Percentiles rank a stretch among this genome's conserved stretches.
phyloP scores from a whole-genome alignment of 1,140 invertebrate genomes.

The Micrasema longulum region DNA sequence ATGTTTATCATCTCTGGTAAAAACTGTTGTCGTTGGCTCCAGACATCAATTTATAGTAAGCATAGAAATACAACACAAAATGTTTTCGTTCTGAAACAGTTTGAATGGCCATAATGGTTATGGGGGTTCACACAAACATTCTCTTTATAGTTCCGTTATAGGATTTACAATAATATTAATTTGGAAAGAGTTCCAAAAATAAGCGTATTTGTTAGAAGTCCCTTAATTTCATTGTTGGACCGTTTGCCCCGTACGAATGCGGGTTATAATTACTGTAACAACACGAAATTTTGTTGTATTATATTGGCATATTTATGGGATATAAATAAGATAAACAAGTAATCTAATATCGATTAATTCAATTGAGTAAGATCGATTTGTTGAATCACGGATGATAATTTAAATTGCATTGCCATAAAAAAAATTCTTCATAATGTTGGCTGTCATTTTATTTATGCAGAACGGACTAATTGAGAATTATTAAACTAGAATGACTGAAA shows the following conservation, averaged over 20 bases:
- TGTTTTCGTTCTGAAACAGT: constrained; percentile 51
- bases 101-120: constrained; percentile 51
- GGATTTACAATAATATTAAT: constrained; percentile 52
- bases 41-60: no score
- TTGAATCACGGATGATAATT: not conserved
- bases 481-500: no score
- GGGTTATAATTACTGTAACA: constrained; percentile 40
- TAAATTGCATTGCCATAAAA: no score
- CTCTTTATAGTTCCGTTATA: constrained; percentile 46
- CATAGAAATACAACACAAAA: constrained; percentile 52
- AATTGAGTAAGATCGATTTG: not conserved
- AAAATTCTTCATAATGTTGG: no score
- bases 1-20: constrained; percentile 3
- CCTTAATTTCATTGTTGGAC: constrained; percentile 36
- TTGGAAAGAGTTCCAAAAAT: constrained; percentile 48
- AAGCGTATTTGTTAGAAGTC: constrained; percentile 36
- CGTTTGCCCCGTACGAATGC: constrained; percentile 41
- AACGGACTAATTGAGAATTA: no score
- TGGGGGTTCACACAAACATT: constrained; percentile 53
- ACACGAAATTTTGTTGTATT: constrained; percentile 12
- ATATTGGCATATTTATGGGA: constrained; percentile 51
- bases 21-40: constrained; percentile 14
- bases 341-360: constrained; percentile 21
- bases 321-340: constrained; percentile 43
- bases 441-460: no score